Evolutionary conservation across 2,888 invertebrate species (phyloP).

Genomic region (Melanostoma mellinum): DNA sequence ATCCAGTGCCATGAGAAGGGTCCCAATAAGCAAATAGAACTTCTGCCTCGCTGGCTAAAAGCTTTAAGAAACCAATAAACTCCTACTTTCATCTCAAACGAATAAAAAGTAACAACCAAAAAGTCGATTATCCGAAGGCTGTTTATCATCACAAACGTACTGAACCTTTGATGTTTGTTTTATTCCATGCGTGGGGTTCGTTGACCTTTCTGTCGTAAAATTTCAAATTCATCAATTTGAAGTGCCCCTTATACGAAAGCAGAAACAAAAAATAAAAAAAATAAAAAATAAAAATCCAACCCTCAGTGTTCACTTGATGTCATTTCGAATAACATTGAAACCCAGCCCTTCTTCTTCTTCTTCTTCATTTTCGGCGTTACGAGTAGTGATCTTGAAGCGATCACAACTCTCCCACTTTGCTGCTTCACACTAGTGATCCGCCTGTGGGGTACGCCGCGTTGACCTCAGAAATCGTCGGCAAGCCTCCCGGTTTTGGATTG

Average conservation of each 20-base stretch:
- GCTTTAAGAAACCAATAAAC: no score
- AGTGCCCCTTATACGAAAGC: conserved; percentile 15
- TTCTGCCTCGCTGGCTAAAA: no score
- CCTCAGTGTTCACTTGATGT: conserved; percentile 52
- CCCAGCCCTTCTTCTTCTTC: conserved; percentile 57
- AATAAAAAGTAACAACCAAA: background rate
- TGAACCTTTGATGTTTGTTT: background rate
- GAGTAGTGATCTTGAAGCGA: no score
- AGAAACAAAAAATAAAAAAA: conserved; percentile 18
- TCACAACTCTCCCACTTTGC: no score
- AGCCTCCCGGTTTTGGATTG: no score
- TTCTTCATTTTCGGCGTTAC: no score
- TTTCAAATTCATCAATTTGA: conserved; percentile 21
- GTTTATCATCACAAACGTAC: background rate
- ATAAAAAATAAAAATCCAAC: background rate
- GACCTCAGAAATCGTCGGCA: no score
- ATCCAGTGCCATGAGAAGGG: no score
- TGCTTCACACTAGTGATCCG: no score
- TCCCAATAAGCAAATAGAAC: no score
- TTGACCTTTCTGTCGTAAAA: background rate
- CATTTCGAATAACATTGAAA: conserved; percentile 68
- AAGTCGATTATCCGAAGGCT: background rate
- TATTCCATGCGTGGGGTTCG: no score
- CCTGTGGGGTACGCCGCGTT: no score
- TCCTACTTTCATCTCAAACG: background rate